Percentiles rank a stretch among this genome's conserved stretches.
Conservation (phyloP, 2,113 vertebrate genomes). For the Struthidea cinerea region DNA sequence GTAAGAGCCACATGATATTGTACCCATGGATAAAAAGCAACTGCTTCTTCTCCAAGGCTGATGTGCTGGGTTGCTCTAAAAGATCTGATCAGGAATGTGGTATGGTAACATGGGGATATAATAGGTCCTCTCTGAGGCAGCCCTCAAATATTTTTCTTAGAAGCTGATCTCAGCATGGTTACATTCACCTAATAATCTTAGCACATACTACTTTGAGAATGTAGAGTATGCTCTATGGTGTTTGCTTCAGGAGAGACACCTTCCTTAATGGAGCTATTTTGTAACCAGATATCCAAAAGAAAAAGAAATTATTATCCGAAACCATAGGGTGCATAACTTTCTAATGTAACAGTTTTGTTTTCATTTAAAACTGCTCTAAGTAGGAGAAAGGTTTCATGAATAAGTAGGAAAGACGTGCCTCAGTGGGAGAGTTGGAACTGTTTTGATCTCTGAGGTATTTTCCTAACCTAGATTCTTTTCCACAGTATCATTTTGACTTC, state of each 20-base stretch:
- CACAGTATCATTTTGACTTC: neutral
- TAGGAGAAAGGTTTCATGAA: neutral
- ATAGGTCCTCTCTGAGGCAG: neutral
- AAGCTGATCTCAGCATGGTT: neutral
- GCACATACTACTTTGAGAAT: neutral
- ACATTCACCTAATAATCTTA: slow-evolving; percentile 3
- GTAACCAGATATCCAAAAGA: neutral
- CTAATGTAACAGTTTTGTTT: neutral
- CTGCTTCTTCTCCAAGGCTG: neutral
- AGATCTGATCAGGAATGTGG: neutral
- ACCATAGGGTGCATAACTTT: neutral
- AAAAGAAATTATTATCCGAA: neutral
- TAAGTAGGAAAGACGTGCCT: neutral
- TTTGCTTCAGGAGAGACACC: neutral
- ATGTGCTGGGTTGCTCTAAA: neutral
- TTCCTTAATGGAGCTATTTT: neutral
- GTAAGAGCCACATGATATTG: neutral
- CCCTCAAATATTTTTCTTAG: slow-evolving; percentile 11
- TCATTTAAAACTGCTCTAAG: neutral
- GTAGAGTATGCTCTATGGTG: neutral
- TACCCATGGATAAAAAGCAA: neutral
- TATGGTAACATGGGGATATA: neutral
- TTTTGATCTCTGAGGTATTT: slow-evolving; percentile 22
- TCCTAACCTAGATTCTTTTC: slow-evolving; percentile 4
- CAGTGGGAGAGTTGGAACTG: neutral